These are phyloP conservation scores for Lagopus muta DNA, from an alignment of 2,113 vertebrate genomes.

Conservation along the genomic window DNA sequence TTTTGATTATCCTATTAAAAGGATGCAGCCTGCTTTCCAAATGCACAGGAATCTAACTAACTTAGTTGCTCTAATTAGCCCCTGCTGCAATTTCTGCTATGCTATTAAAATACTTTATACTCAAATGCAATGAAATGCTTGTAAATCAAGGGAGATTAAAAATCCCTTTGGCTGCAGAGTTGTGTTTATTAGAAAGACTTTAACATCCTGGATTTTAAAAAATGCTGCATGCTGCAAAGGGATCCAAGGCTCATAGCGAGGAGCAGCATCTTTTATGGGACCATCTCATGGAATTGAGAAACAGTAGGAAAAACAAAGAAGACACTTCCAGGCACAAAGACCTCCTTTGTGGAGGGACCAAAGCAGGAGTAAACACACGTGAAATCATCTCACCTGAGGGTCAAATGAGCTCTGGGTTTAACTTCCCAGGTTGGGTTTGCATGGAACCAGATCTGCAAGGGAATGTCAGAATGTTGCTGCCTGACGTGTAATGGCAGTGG, in stretches of 20 bases:
- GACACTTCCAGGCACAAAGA: background rate
- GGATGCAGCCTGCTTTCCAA: conserved; percentile 41
- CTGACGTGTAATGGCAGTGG: background rate
- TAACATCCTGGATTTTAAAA: background rate
- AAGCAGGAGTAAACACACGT: background rate
- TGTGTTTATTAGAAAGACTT: conserved; percentile 46
- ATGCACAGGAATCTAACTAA: conserved; percentile 36
- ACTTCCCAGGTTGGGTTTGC: background rate
- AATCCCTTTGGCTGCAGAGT: conserved; percentile 47
- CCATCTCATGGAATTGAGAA: background rate
- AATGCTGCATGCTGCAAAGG: background rate
- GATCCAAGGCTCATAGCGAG: background rate
- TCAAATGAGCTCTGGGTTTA: background rate
- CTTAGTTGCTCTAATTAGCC: conserved; percentile 43
- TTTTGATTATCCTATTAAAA: conserved; percentile 46
- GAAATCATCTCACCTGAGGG: background rate
- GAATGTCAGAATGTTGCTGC: background rate
- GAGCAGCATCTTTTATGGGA: background rate
- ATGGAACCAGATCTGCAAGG: background rate
- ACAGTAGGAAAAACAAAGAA: background rate
- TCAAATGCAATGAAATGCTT: conserved; percentile 63
- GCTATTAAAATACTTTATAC: conserved; percentile 42
- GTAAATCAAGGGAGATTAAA: conserved; percentile 71
- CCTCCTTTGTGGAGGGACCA: background rate
- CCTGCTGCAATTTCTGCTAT: conserved; percentile 48